Evolutionary conservation across 2,888 invertebrate genomes (phyloP).

Genomic region (Meiosimyza decipiens): DNA sequence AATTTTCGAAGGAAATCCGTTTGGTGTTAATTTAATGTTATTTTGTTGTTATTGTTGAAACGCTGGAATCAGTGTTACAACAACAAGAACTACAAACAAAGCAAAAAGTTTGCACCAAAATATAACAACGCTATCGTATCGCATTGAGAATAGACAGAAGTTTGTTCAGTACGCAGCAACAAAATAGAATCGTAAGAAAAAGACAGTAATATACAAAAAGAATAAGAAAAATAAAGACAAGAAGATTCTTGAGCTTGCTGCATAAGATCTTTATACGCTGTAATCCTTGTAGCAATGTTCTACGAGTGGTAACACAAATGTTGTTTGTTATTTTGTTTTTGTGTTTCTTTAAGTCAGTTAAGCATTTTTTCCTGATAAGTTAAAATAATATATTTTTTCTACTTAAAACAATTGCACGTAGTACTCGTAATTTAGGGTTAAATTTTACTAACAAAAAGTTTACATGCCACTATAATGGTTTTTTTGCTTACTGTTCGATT

Average conservation of each 20-base stretch:
- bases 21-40: slow-evolving; percentile 41
- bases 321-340: background rate
- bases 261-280: slow-evolving; percentile 18
- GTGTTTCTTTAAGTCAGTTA: no score
- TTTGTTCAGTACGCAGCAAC: background rate
- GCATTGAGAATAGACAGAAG: slow-evolving; percentile 20
- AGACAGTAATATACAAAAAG: background rate
- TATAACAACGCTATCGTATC: slow-evolving; percentile 21
- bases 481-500: no score
- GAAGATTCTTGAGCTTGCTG: background rate
- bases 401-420: no score
- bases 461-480: no score
- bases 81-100: slow-evolving; percentile 2
- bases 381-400: no score
- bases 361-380: no score
- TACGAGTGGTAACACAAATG: slow-evolving; percentile 22
- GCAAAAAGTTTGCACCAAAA: background rate
- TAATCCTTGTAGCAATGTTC: slow-evolving; percentile 29
- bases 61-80: slow-evolving; percentile 30
- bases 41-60: slow-evolving; percentile 32
- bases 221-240: background rate
- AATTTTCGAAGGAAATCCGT: slow-evolving; percentile 25
- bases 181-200: background rate
- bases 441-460: no score
- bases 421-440: no score